A percentile compares a stretch with the other conserved stretches of the same genome.
These are phyloP conservation scores for Rhamphomyia laevipes DNA, from an alignment of 2,888 invertebrate species.

Conservation along the genomic window DNA sequence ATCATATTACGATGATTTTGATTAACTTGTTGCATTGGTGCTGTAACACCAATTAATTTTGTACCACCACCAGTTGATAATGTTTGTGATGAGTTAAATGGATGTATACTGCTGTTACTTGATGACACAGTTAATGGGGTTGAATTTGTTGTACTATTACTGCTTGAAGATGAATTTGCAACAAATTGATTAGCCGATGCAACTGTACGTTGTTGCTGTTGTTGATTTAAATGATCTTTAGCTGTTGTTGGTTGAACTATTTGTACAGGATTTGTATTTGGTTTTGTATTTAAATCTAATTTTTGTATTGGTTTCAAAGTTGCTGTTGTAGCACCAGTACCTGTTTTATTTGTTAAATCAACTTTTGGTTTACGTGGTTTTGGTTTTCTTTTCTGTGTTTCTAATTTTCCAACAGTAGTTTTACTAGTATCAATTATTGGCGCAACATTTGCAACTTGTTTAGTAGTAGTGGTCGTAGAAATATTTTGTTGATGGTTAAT, in stretches of 20 bases:
- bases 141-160: constrained; percentile 20
- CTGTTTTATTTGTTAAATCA: constrained; percentile 23
- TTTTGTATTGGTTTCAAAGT: constrained; percentile 34
- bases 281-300: constrained; percentile 32
- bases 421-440: constrained; percentile 38
- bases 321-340: constrained; percentile 20
- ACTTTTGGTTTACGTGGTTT: constrained; percentile 22
- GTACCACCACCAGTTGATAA: constrained; percentile 18
- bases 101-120: constrained; percentile 27
- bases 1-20: constrained; percentile 4
- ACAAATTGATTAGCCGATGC: background rate
- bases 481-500: background rate
- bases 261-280: constrained; percentile 34
- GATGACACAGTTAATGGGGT: background rate
- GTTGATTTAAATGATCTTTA: constrained; percentile 19
- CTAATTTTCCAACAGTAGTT: constrained; percentile 16
- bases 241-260: constrained; percentile 33
- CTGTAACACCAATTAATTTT: constrained; percentile 34
- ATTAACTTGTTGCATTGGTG: constrained; percentile 32
- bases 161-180: constrained; percentile 6
- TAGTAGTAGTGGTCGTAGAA: constrained; percentile 18
- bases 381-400: constrained; percentile 15
- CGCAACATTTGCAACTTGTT: constrained; percentile 36
- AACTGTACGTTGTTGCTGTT: constrained; percentile 15
- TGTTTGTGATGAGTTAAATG: constrained; percentile 21